Evolutionary conservation across 2,797 vertebrate genomes (phyloP), one percentile per base, ranked within the genome.

Genomic region (Phataginus tetradactyla): DNA sequence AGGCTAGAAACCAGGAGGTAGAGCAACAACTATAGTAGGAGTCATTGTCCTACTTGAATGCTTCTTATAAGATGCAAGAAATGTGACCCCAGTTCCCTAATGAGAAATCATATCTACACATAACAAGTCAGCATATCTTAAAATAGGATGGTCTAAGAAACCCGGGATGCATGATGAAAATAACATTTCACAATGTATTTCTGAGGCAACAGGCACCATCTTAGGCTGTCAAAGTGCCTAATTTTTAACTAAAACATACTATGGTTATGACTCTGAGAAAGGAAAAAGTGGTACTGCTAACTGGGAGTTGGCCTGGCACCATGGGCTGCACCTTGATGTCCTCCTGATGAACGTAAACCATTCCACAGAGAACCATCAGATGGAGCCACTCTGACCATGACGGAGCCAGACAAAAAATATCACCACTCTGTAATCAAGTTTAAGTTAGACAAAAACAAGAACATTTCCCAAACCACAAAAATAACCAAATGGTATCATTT

Each of bases 71-170:
- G 12, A 71, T n/a, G 3, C 4, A 57, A n/a, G 4, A 83, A 94
- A 75, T 71, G 7, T 14, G 15, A 68, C 49, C 18, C 1, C 37
- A 72, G 23, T 83, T 90, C 7, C 5, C 25, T 20, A 53, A 64
- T 39, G 25, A 91, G 66, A 64, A 74, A 74, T 74, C 57, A 96
- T 71, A 3, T 15, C 4, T 75, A 90, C 49, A 68, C 13, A 49
- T 37, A 72, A 78, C 17, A 72, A 83, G 39, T 29, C 0, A 88
- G 15, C 66, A 59, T 34, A 75, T 75, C 78, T 80, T 68, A 66
- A 90, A 86, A 57, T 34, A 72, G 32, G 34, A 86, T 17, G 61
- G 6, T 13, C 23, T 81, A 45, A 90, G 93, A 97, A 84, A 74
- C 23, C 21, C 49, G 23, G 21, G 3, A 18, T 81, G 49, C 34